Conservation (phyloP, 2,888 invertebrate species). For the Vandiemenella viatica region DNA sequence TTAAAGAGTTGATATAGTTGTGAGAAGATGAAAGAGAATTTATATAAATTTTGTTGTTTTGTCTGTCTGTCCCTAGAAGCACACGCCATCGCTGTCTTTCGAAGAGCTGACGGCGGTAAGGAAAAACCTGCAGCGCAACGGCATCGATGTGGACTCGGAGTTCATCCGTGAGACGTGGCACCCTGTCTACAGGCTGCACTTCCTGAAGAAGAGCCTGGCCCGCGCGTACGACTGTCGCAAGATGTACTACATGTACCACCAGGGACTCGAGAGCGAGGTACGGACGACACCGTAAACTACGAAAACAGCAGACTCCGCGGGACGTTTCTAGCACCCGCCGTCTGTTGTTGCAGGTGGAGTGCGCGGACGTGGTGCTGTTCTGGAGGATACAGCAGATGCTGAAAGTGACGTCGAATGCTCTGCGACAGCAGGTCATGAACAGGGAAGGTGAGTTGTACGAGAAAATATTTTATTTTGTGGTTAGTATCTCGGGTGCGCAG, state of each 20-base stretch:
- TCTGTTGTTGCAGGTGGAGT: conserved; percentile 67
- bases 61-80: no score
- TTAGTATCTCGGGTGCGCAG: no score
- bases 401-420: conserved; percentile 85
- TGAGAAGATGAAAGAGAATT: no score
- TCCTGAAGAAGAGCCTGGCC: conserved; percentile 64
- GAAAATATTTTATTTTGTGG: no score
- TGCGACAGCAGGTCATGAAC: conserved; percentile 93
- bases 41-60: no score
- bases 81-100: conserved; percentile 52
- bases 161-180: conserved; percentile 80
- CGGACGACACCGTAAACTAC: no score
- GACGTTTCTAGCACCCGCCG: no score
- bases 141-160: conserved; percentile 72
- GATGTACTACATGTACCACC: conserved; percentile 90
- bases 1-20: no score
- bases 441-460: no score
- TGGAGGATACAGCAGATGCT: conserved; percentile 95
- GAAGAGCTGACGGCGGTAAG: conserved; percentile 88
- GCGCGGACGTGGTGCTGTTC: conserved; percentile 91
- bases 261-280: conserved; percentile 49
- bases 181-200: conserved; percentile 75
- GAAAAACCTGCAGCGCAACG: conserved; percentile 68
- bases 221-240: conserved; percentile 80
- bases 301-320: no score